Percentiles rank a stretch among this genome's conserved stretches.
Conservation (phyloP, 2,888 invertebrate genomes). For the Chrysolina oricalcia region DNA sequence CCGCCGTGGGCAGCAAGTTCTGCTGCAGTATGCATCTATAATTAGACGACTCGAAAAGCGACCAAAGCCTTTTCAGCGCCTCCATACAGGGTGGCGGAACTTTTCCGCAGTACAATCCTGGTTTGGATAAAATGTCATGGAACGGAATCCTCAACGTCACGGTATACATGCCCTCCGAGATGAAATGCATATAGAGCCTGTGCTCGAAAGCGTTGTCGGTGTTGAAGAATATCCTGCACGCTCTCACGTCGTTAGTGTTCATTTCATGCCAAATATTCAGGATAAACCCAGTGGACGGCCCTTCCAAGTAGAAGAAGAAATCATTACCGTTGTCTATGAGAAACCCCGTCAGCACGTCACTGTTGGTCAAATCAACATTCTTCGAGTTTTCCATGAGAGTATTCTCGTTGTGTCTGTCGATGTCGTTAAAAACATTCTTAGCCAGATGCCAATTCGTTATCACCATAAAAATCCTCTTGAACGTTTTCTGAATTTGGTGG, state of each 20-base stretch:
- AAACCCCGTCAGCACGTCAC: slow-evolving; percentile 60
- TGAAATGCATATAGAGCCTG: slow-evolving; percentile 62
- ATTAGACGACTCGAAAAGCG: slow-evolving; percentile 60
- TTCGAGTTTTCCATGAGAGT: slow-evolving; percentile 30
- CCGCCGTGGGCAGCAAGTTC: slow-evolving; percentile 63
- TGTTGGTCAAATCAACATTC: slow-evolving; percentile 16
- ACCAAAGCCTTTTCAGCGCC: slow-evolving; percentile 63
- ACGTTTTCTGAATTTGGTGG: slow-evolving; percentile 53
- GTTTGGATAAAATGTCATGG: slow-evolving; percentile 59
- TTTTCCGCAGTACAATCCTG: slow-evolving; percentile 61
- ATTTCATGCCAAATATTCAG: slow-evolving; percentile 57
- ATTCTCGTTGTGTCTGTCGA: slow-evolving; percentile 54
- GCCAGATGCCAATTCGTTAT: slow-evolving; percentile 48
- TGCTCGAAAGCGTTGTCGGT: slow-evolving; percentile 63
- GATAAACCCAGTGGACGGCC: slow-evolving; percentile 58
- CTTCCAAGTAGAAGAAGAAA: slow-evolving; percentile 60
- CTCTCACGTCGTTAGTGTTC: slow-evolving; percentile 29
- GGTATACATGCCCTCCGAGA: slow-evolving; percentile 58
- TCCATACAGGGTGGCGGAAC: slow-evolving; percentile 62
- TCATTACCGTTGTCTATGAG: slow-evolving; percentile 59
- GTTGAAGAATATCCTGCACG: slow-evolving; percentile 63
- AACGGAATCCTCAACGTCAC: slow-evolving; percentile 62
- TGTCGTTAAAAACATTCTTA: slow-evolving; percentile 40
- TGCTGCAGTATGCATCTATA: slow-evolving; percentile 61
- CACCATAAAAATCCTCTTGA: slow-evolving; percentile 58